Conservation (phyloP, 2,888 invertebrate genomes). For the Buathra laborator region DNA sequence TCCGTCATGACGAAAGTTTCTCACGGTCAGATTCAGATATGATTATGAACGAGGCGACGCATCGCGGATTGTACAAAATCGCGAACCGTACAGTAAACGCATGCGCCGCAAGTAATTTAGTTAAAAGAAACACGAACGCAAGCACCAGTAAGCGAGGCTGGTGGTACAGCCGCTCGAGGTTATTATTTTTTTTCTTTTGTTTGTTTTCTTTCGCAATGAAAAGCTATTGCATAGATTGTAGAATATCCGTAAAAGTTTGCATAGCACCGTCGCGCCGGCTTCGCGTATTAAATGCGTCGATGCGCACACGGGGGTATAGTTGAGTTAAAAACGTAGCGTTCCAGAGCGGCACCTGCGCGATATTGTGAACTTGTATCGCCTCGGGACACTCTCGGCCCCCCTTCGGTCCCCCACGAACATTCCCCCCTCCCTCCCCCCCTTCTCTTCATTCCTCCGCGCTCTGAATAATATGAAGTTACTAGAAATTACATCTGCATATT, state of each 20-base stretch:
- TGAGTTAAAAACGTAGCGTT: slow-evolving; percentile 36
- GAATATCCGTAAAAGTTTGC: slow-evolving; percentile 47
- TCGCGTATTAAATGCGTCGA: slow-evolving; percentile 51
- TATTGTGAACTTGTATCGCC: slow-evolving; percentile 65
- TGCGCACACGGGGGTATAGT: slow-evolving; percentile 43
- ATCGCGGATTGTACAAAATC: slow-evolving; percentile 39
- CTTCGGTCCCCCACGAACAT: neutral
- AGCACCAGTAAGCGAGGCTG: neutral
- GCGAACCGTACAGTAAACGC: neutral
- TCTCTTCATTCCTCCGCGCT: slow-evolving; percentile 23
- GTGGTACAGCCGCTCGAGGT: neutral
- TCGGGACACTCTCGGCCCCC: slow-evolving; percentile 60
- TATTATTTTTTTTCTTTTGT: neutral
- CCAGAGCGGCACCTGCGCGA: slow-evolving; percentile 47
- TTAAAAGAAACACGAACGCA: neutral
- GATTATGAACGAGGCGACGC: slow-evolving; percentile 23
- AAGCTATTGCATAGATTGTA: slow-evolving; percentile 37
- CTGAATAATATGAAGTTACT: slow-evolving; percentile 78
- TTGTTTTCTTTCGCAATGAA: slow-evolving; percentile 12
- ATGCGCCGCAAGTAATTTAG: slow-evolving; percentile 7
- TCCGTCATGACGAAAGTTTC: slow-evolving; percentile 12
- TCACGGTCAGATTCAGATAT: neutral
- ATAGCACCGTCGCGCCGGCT: slow-evolving; percentile 19
- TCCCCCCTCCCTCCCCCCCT: neutral
- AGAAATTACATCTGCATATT: slow-evolving; percentile 82